A percentile compares a stretch with the other conserved stretches of the same genome.
Conservation (phyloP, 2,888 invertebrate genomes). For the Boloria euphrosyne region DNA sequence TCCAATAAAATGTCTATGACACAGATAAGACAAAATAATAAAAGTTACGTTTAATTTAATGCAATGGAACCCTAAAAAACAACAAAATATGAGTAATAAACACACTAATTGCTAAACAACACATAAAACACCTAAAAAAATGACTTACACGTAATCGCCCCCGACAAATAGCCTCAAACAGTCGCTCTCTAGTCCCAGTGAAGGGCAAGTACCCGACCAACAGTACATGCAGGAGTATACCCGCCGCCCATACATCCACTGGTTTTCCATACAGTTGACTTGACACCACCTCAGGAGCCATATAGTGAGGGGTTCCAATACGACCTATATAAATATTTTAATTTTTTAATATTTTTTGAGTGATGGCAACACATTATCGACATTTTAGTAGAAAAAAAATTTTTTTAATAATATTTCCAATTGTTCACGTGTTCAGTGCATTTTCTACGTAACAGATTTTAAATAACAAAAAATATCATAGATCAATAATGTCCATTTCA, state of each 20-base stretch:
- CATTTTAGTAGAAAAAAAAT: neutral
- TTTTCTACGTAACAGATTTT: no score
- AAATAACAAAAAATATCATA: no score
- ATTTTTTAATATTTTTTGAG: neutral
- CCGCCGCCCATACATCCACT: slow-evolving; percentile 99
- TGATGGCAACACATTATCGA: neutral
- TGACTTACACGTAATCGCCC: slow-evolving; percentile 88
- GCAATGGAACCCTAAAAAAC: no score
- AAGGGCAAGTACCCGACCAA: slow-evolving; percentile 97
- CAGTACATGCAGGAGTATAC: slow-evolving; percentile 95
- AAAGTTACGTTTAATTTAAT: no score
- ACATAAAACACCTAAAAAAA: neutral
- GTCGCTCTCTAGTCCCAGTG: slow-evolving; percentile 94
- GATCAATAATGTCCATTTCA: neutral
- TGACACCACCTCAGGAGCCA: slow-evolving; percentile 98
- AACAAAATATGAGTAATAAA: no score
- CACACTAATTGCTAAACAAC: neutral
- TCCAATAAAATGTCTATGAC: no score
- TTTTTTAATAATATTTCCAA: neutral
- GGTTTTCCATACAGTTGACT: slow-evolving; percentile 95
- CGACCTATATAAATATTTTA: slow-evolving; percentile 84
- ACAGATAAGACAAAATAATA: no score
- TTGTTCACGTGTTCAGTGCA: no score
- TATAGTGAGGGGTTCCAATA: slow-evolving; percentile 97
- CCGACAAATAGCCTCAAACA: slow-evolving; percentile 95